Evolutionary conservation across 2,797 vertebrate species (phyloP).

Genomic region (Lepidocolaptes lacrymiger): DNA sequence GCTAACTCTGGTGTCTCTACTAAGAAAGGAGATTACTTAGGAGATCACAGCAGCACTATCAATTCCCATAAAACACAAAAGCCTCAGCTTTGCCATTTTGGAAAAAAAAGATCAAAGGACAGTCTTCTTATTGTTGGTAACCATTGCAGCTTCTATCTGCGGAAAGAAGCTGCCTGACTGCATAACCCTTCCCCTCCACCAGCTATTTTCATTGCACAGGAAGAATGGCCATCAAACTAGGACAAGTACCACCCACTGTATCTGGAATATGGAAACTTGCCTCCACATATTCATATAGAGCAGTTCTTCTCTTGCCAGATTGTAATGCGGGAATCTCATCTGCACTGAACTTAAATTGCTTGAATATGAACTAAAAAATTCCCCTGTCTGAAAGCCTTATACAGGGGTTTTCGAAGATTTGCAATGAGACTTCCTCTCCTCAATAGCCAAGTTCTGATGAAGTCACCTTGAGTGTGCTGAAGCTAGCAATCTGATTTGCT

Average conservation of each 20-base stretch:
- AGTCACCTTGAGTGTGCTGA: neutral
- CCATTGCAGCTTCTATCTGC: accelerated
- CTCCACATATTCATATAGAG: accelerated
- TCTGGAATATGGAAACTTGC: neutral
- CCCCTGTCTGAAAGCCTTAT: neutral
- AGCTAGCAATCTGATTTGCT: neutral
- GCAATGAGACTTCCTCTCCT: neutral
- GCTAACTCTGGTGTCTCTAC: neutral
- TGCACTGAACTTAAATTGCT: neutral
- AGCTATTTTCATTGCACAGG: neutral
- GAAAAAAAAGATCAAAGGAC: neutral
- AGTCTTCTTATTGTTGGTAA: neutral
- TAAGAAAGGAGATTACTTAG: neutral
- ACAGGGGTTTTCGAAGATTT: neutral
- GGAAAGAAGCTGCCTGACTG: neutral
- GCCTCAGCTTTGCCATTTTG: accelerated
- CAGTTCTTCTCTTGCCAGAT: neutral
- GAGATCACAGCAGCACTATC: neutral
- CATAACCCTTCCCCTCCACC: neutral
- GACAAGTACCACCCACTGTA: neutral
- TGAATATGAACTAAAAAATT: neutral
- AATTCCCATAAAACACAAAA: neutral
- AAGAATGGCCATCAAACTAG: accelerated
- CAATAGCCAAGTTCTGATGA: neutral
- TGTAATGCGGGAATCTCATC: neutral